Conservation (phyloP, 2,888 invertebrate genomes). For the Heliconius charithonia region DNA sequence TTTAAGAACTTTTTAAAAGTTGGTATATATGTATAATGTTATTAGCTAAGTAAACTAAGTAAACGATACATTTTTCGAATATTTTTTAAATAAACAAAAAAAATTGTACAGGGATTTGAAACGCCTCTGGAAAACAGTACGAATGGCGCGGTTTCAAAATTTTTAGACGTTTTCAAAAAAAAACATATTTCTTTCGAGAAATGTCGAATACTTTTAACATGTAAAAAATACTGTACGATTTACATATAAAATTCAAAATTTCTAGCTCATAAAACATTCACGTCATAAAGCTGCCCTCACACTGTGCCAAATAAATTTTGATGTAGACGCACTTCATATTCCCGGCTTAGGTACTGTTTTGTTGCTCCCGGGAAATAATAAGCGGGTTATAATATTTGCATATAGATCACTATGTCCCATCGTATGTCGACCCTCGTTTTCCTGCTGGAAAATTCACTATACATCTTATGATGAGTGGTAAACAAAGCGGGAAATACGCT, state of each 20-base stretch:
- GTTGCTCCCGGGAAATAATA: constrained; percentile 73
- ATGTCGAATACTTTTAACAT: no score
- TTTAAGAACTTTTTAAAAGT: neutral
- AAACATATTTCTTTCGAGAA: no score
- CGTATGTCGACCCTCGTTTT: constrained; percentile 53
- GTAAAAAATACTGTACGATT: neutral
- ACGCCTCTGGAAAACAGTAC: no score
- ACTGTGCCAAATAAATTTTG: constrained; percentile 69
- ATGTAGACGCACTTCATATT: constrained; percentile 72
- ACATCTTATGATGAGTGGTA: constrained; percentile 69
- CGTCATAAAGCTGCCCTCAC: constrained; percentile 57
- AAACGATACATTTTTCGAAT: no score
- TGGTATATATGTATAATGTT: neutral
- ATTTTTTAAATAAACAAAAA: no score
- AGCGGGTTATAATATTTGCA: constrained; percentile 82
- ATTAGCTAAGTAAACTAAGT: no score
- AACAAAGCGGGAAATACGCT: constrained; percentile 55
- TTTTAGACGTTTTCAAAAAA: no score
- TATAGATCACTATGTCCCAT: constrained; percentile 77
- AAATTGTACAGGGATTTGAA: no score
- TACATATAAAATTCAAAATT: neutral
- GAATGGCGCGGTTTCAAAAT: no score
- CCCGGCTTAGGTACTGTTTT: constrained; percentile 65
- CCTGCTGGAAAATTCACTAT: constrained; percentile 65
- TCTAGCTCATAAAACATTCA: constrained; percentile 33